phyloP scores from a whole-genome alignment of 2,888 invertebrate species.

The Cephus pygmeus region DNA sequence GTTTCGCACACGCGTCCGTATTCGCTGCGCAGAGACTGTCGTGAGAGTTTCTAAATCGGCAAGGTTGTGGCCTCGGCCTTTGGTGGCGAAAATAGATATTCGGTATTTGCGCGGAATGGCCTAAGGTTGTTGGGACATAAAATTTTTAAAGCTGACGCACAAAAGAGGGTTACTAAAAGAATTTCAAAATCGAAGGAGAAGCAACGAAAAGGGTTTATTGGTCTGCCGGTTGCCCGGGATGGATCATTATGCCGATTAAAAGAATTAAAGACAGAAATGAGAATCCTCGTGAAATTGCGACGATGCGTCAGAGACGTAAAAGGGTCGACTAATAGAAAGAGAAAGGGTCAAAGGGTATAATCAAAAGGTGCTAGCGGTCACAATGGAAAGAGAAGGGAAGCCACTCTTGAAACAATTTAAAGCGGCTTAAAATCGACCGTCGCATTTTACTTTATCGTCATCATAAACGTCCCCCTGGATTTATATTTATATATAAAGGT shows the following conservation, averaged over 20 bases:
- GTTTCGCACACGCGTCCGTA: background rate
- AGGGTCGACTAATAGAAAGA: background rate
- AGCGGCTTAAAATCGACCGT: constrained; percentile 31
- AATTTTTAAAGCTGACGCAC: background rate
- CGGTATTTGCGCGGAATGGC: background rate
- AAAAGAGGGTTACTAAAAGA: constrained; percentile 11
- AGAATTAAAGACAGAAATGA: background rate
- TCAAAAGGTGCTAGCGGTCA: background rate
- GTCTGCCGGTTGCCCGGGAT: background rate
- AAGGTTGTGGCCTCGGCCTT: too few species aligned
- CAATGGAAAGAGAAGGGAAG: background rate
- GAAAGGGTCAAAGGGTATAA: background rate
- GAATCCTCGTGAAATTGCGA: background rate
- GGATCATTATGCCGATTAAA: background rate
- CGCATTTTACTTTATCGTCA: constrained; percentile 34
- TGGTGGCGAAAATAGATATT: background rate
- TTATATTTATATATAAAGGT: background rate
- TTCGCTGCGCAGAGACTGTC: background rate
- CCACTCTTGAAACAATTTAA: constrained; percentile 29
- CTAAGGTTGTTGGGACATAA: background rate
- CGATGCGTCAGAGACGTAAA: background rate
- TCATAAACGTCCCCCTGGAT: constrained; percentile 32
- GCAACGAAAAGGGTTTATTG: background rate
- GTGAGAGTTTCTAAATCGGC: background rate
- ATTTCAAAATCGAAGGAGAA: constrained; percentile 11